Base-by-base conservation (phyloP, 2,113 vertebrate species). In the Boulengeromyrus knoepffleri region DNA sequence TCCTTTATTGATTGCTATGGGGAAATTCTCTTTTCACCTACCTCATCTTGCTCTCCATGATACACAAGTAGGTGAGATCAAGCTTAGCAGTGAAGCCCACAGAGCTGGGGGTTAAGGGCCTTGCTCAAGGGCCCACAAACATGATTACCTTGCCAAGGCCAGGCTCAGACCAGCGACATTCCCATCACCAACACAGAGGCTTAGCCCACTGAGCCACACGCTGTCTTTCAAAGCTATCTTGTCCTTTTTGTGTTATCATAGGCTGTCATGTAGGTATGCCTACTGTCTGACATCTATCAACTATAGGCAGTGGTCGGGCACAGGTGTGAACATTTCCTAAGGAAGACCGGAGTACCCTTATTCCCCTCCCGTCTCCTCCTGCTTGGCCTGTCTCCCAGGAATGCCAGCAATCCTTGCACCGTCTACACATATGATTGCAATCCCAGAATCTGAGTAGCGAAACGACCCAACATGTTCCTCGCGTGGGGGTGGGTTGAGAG, bases 401-500 rank as follows among this genome's bases (percentile, higher is more conserved):
- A 89, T 90, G n/a, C 12, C 80, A 66, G 53, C 87, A 27, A 89
- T 89, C 17, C 77, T 36, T 90, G 92, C 92, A 94, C 92, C 91
- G 92, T 90, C 94, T 93, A 88, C 91, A 93, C 93, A 94, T 92
- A 91, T 91, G 91, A 93, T 92, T 94, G 91, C 93, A 95, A 94
- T 92, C 88, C 93, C 92, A 93, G 91, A 92, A 94, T 92, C 92
- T 91, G 91, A 89, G 91, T 92, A 93, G 93, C 90, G 92, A 94
- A 91, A 94, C 91, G 89, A 88, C 88, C 47, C 88, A 53, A 91
- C 91, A 91, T 91, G 87, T 90, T 91, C 89, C 89, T 56, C 87
- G 89, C 90, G 74, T 80, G 74, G 31, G 66, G 74, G 74, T 19
- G 36, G 74, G 74, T 80, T 80, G 74, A 42, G 15, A 77, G 87